These are phyloP conservation scores for Aricia agestis DNA, from an alignment of 1,140 invertebrate species.

Conservation along the genomic window DNA sequence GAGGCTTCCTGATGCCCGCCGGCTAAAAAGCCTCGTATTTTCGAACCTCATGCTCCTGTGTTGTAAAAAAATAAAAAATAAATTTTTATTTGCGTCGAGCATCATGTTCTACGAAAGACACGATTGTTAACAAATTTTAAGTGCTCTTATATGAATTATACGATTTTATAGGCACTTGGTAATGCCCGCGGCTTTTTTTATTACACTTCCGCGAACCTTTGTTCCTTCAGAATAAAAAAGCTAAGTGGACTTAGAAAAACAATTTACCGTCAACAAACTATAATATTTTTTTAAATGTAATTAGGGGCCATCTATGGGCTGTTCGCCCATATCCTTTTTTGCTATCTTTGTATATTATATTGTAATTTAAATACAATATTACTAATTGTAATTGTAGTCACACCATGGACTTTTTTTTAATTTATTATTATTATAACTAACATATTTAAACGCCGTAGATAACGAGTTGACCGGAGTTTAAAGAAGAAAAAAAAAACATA, in stretches of 20 bases:
- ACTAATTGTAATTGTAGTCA: too few relatives aligned
- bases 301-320: too few relatives aligned
- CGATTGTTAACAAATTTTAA: slow-evolving; percentile 6
- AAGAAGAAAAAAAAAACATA: too few relatives aligned
- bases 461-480: too few relatives aligned
- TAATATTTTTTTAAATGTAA: too few relatives aligned
- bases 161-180: neutral
- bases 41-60: slow-evolving; percentile 26
- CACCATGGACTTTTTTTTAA: too few relatives aligned
- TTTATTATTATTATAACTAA: too few relatives aligned
- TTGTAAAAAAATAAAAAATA: slow-evolving; percentile 24
- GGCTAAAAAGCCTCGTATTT: slow-evolving; percentile 30
- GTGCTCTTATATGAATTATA: slow-evolving; percentile 6
- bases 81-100: slow-evolving; percentile 14
- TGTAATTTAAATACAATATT: too few relatives aligned
- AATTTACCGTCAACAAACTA: neutral
- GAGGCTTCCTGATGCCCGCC: slow-evolving; percentile 30
- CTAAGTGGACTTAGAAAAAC: neutral
- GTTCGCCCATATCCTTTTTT: too few relatives aligned
- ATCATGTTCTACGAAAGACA: neutral
- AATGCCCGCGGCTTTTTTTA: neutral
- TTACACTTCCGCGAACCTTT: neutral
- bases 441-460: too few relatives aligned
- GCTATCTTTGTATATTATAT: too few relatives aligned
- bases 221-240: neutral